A percentile compares a stretch with the other conserved stretches of the same genome.
Conservation (phyloP, 1,140 invertebrate genomes). For the Brachionus plicatilis region DNA sequence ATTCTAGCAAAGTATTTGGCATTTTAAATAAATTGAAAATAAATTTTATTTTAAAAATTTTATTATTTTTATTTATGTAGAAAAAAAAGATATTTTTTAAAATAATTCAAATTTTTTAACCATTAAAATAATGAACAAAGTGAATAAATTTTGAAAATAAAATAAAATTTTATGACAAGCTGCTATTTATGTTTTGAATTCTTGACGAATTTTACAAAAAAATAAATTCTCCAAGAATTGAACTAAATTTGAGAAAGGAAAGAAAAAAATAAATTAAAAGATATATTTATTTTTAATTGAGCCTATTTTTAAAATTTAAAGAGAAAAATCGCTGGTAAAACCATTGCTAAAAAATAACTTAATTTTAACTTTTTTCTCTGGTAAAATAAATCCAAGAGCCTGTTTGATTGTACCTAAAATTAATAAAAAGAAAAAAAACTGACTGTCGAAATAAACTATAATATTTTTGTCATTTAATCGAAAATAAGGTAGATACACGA, state of each 20-base stretch:
- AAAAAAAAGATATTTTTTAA: not conserved
- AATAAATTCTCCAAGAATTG: not conserved
- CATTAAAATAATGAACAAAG: not conserved
- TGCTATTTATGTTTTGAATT: not conserved
- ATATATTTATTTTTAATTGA: not conserved
- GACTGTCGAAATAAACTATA: not conserved
- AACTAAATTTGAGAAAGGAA: not conserved
- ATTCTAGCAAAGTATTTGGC: not conserved
- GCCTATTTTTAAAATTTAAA: not conserved
- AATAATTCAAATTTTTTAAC: not conserved
- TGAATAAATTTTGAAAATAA: not conserved
- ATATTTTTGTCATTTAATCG: not conserved
- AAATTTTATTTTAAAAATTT: not conserved
- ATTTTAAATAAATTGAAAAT: not conserved
- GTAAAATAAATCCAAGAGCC: not conserved
- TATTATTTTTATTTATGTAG: not conserved
- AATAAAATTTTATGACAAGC: not conserved
- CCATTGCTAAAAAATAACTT: not conserved
- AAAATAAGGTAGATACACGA: not conserved
- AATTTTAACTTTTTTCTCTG: not conserved
- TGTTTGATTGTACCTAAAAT: not conserved
- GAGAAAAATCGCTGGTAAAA: not conserved
- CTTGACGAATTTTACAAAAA: not conserved
- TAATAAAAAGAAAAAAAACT: not conserved
- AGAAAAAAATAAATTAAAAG: not conserved